Percentiles rank a stretch among this genome's conserved stretches.
These are phyloP conservation scores for Drosophila neocordata DNA, from an alignment of 1,140 invertebrate genomes.

Conservation along the genomic window DNA sequence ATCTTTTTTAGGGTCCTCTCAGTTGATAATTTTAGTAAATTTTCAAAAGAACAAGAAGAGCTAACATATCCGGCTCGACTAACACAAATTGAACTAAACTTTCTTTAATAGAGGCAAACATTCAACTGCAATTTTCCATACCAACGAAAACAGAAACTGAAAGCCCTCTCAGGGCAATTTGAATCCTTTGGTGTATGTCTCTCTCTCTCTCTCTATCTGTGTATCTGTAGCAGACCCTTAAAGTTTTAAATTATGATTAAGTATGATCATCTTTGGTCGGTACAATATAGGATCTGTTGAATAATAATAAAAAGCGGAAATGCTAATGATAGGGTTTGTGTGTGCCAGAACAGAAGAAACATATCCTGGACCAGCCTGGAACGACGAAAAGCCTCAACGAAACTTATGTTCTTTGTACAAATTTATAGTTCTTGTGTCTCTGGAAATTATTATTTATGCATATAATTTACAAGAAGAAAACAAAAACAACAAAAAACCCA, in stretches of 20 bases:
- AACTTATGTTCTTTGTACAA: constrained; percentile 59
- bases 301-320: constrained; percentile 82
- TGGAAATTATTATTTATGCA: constrained; percentile 82
- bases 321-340: constrained; percentile 79
- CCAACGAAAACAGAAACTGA: constrained; percentile 29
- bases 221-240: constrained; percentile 22
- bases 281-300: constrained; percentile 40
- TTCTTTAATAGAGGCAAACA: constrained; percentile 49
- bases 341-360: constrained; percentile 24
- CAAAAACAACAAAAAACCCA: constrained; percentile 20
- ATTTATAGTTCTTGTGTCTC: constrained; percentile 69
- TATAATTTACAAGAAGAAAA: constrained; percentile 61
- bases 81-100: constrained; percentile 27
- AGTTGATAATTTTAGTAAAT: constrained; percentile 64
- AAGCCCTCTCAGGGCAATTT: constrained; percentile 48
- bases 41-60: constrained; percentile 39
- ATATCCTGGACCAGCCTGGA: constrained; percentile 58
- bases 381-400: no score
- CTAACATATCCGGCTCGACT: constrained; percentile 67
- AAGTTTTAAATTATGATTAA: constrained; percentile 80
- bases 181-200: constrained; percentile 33
- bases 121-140: constrained; percentile 63
- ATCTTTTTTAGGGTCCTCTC: not conserved
- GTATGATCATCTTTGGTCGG: constrained; percentile 71
- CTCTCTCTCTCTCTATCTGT: constrained; percentile 1